A percentile compares a stretch with the other conserved stretches of the same genome.
phyloP scores from a whole-genome alignment of 2,113 vertebrate genomes.

The Haemorhous mexicanus region DNA sequence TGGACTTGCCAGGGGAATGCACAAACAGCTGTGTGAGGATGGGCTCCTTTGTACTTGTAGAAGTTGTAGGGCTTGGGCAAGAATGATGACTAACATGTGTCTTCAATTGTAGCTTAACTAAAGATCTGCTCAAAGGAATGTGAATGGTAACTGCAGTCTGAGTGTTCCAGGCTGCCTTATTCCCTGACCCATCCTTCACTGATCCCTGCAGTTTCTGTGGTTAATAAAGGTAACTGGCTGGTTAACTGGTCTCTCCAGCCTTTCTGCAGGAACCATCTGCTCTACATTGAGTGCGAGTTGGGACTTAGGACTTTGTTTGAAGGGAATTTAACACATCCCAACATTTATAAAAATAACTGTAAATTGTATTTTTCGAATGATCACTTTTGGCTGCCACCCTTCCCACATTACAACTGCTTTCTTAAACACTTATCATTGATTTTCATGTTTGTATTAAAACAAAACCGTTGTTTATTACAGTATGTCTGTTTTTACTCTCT shows the following conservation, averaged over 20 bases:
- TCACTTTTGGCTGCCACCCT: background rate
- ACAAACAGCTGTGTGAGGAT: background rate
- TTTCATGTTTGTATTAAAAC: constrained; percentile 21
- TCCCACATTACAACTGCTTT: background rate
- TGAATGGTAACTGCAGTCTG: background rate
- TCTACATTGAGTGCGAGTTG: background rate
- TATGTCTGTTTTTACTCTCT: constrained; percentile 37
- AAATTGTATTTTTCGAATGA: background rate
- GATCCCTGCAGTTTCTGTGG: background rate
- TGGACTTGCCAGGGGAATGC: background rate
- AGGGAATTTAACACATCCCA: background rate
- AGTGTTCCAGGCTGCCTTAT: background rate
- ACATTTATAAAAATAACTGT: background rate
- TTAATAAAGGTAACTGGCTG: background rate
- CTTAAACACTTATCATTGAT: constrained; percentile 14
- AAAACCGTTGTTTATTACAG: constrained; percentile 15
- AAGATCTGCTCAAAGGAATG: background rate
- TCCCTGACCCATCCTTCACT: background rate
- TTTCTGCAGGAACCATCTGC: background rate
- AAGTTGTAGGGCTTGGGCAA: background rate
- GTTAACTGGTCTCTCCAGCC: background rate
- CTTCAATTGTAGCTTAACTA: background rate
- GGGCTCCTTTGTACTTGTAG: background rate
- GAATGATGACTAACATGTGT: background rate
- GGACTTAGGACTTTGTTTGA: background rate